phyloP scores from a whole-genome alignment of 2,113 vertebrate species.

The Labrus mixtus region DNA sequence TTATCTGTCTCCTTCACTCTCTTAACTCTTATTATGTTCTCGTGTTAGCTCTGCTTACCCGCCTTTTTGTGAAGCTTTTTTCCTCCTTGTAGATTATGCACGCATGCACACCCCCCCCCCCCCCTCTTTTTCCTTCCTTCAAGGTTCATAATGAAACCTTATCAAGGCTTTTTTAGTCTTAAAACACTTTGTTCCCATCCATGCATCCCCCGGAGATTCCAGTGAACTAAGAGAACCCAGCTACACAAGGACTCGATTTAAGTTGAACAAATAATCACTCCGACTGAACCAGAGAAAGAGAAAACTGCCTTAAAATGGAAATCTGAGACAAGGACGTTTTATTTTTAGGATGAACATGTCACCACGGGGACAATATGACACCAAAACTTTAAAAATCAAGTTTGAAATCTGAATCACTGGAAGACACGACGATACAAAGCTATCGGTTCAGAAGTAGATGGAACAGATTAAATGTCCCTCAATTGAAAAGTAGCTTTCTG shows the following conservation, averaged over 20 bases:
- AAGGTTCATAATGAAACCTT: conserved; percentile 29
- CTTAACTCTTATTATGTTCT: conserved; percentile 26
- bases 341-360: neutral
- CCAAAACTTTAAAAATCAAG: neutral
- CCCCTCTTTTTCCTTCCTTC: neutral
- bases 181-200: conserved; percentile 16
- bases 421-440: neutral
- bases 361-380: neutral
- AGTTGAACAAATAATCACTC: neutral
- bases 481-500: too few species aligned
- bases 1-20: conserved; percentile 33
- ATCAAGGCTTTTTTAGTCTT: conserved; percentile 29
- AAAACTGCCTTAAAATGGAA: neutral
- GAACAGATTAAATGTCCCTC: neutral
- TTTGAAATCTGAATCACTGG: neutral
- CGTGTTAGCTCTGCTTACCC: conserved; percentile 13
- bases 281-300: neutral
- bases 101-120: neutral
- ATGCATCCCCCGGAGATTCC: conserved; percentile 28
- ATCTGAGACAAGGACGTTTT: neutral
- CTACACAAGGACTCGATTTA: conserved; percentile 23
- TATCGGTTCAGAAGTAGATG: neutral
- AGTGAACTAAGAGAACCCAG: conserved; percentile 20
- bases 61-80: neutral
- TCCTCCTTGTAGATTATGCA: neutral